Percentiles rank a stretch among this genome's conserved stretches.
phyloP scores from a whole-genome alignment of 2,113 vertebrate genomes.

The Peromyscus californicus region DNA sequence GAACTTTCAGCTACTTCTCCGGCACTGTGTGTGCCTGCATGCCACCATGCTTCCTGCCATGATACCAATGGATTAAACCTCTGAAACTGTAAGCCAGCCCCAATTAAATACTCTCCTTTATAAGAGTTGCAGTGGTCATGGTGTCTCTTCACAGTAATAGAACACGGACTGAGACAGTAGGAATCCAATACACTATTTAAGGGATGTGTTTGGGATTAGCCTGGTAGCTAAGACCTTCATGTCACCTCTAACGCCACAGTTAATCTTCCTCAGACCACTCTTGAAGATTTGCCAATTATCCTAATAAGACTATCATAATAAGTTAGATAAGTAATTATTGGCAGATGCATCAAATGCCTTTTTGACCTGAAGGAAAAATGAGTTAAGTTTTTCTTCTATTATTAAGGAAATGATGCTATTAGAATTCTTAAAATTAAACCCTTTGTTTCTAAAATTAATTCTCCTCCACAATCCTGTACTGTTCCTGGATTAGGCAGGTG shows the following conservation, averaged over 20 bases:
- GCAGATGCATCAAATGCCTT: conserved; percentile 32
- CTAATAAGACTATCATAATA: background rate
- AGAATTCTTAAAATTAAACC: conserved; percentile 54
- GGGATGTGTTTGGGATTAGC: background rate
- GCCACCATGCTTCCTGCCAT: background rate
- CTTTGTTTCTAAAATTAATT: conserved; percentile 59
- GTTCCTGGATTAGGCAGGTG: background rate
- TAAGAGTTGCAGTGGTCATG: background rate
- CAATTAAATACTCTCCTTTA: background rate
- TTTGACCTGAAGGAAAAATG: conserved; percentile 58
- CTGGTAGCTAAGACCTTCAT: background rate
- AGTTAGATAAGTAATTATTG: background rate
- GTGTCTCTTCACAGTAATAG: background rate
- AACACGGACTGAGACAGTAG: background rate
- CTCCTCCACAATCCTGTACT: background rate
- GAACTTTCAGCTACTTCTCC: background rate
- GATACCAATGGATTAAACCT: background rate
- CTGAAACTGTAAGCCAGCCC: background rate
- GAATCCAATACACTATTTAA: background rate
- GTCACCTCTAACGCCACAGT: background rate
- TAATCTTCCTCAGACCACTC: background rate
- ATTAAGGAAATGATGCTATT: conserved; percentile 46
- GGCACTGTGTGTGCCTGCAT: background rate
- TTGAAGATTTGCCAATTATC: background rate
- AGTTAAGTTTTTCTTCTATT: conserved; percentile 19